phyloP scores from a whole-genome alignment of 1,140 invertebrate species.

The Diuraphis noxia region DNA sequence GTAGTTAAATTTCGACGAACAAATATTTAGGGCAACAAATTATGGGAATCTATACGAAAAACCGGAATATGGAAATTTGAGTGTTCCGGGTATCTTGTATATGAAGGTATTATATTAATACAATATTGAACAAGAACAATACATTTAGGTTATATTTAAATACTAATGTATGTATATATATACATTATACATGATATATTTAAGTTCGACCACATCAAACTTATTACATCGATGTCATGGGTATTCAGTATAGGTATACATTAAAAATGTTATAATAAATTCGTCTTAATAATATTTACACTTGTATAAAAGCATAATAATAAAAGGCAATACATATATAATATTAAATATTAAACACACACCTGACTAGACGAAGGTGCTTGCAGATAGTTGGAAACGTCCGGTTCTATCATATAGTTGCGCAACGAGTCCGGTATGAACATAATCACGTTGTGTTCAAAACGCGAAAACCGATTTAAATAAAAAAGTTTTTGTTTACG shows the following conservation, averaged over 20 bases:
- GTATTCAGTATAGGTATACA: not conserved
- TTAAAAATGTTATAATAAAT: not conserved
- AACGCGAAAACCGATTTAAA: not conserved
- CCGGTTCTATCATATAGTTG: constrained; percentile 82
- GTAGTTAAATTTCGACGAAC: not conserved
- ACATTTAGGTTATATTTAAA: not conserved
- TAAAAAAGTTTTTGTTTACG: not conserved
- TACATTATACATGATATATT: not conserved
- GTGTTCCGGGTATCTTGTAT: not conserved
- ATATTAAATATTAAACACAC: constrained; percentile 58
- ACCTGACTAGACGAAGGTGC: constrained; percentile 80
- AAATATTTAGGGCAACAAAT: constrained; percentile 10
- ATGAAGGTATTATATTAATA: not conserved
- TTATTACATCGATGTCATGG: not conserved
- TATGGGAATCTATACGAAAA: not conserved
- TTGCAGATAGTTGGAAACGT: constrained; percentile 79
- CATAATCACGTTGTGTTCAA: constrained; percentile 61
- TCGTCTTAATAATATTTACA: not conserved
- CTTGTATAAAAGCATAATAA: not conserved
- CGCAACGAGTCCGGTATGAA: constrained; percentile 78
- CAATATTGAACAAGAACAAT: not conserved
- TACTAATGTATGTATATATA: not conserved
- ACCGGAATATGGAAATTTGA: not conserved
- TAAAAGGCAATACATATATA: not conserved
- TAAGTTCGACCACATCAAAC: not conserved